Conservation (phyloP, 2,888 invertebrate species). For the Dryococelus australis region DNA sequence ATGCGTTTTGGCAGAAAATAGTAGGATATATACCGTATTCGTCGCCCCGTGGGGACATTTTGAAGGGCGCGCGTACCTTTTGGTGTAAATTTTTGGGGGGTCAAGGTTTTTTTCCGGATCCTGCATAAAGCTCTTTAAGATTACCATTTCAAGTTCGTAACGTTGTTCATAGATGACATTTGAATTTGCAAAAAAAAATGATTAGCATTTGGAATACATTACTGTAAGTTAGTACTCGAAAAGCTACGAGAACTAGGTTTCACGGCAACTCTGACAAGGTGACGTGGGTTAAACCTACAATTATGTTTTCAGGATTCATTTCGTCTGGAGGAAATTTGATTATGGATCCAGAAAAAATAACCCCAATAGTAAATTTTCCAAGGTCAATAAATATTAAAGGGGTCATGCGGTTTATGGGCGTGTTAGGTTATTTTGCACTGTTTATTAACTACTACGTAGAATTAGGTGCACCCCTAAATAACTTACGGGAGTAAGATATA, state of each 20-base stretch:
- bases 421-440: neutral
- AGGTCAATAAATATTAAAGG: neutral
- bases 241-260: neutral
- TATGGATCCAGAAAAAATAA: neutral
- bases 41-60: too few relatives aligned
- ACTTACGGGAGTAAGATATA: neutral
- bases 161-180: neutral
- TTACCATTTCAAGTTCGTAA: too few relatives aligned
- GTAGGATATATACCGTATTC: too few relatives aligned
- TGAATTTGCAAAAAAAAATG: too few relatives aligned
- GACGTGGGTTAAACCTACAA: neutral
- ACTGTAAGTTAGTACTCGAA: neutral
- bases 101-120: neutral
- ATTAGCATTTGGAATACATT: neutral
- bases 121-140: neutral
- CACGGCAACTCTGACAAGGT: neutral
- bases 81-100: neutral
- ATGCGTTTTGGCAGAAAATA: too few relatives aligned
- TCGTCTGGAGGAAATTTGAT: too few relatives aligned
- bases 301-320: neutral
- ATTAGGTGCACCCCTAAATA: neutral
- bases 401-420: neutral
- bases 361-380: neutral
- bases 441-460: neutral
- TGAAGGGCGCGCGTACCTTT: neutral